Conservation (phyloP, 1,140 invertebrate species). For the Campoletis sonorensis region DNA sequence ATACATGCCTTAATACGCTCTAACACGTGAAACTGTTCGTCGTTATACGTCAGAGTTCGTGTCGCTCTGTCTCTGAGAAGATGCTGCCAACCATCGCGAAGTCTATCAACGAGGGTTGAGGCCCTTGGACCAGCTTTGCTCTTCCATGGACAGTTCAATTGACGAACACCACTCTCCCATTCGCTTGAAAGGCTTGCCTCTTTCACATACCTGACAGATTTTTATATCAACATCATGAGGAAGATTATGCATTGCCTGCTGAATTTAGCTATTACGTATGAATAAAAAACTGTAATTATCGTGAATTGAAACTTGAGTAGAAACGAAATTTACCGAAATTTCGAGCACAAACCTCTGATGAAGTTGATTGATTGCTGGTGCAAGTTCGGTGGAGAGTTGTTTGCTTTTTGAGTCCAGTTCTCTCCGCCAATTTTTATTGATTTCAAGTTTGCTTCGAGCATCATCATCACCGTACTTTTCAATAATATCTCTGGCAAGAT, state of each 20-base stretch:
- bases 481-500: conserved; percentile 62
- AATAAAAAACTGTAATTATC: too few relatives aligned
- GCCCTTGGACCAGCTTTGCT: conserved; percentile 84
- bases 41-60: conserved; percentile 90
- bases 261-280: too few relatives aligned
- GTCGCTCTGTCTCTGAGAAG: conserved; percentile 91
- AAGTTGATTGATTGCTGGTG: conserved; percentile 78
- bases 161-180: conserved; percentile 84
- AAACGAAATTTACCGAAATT: too few relatives aligned
- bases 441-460: conserved; percentile 53
- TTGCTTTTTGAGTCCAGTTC: conserved; percentile 72
- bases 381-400: conserved; percentile 72
- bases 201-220: conserved; percentile 67
- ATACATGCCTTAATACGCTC: conserved; percentile 83
- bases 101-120: conserved; percentile 84
- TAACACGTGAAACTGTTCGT: conserved; percentile 95
- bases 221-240: neutral
- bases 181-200: conserved; percentile 81
- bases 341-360: conserved; percentile 76
- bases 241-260: too few relatives aligned
- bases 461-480: conserved; percentile 56
- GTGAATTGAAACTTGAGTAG: too few relatives aligned
- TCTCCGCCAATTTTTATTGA: conserved; percentile 68
- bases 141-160: conserved; percentile 81
- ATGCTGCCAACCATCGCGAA: conserved; percentile 95